phyloP scores from a whole-genome alignment of 2,113 vertebrate genomes.

The Zosterops lateralis region DNA sequence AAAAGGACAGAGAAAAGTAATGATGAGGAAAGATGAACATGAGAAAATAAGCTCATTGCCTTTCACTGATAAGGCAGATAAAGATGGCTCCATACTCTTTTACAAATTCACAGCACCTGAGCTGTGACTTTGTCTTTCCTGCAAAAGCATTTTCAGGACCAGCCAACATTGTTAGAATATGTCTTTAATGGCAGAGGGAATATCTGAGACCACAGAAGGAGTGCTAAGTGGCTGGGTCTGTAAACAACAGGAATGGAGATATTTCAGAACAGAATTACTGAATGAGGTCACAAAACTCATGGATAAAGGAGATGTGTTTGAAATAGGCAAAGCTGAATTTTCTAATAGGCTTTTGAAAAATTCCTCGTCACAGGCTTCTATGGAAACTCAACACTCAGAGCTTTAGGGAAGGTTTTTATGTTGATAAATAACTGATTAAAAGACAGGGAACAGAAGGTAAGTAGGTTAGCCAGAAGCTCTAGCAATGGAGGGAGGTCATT shows the following conservation, averaged over 20 bases:
- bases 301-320: not conserved
- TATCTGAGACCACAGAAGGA: not conserved
- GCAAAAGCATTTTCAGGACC: not conserved
- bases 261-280: slow-evolving; percentile 4
- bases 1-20: not conserved
- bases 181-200: not conserved
- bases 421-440: slow-evolving; percentile 54
- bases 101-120: not conserved
- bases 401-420: slow-evolving; percentile 39
- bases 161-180: not conserved
- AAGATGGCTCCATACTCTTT: not conserved
- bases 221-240: not conserved
- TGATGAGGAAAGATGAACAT: not conserved
- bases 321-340: slow-evolving; percentile 39
- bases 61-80: not conserved
- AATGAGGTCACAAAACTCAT: not conserved
- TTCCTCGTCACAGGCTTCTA: slow-evolving; percentile 19
- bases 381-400: slow-evolving; percentile 17
- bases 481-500: slow-evolving; percentile 28
- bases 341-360: slow-evolving; percentile 39
- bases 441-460: slow-evolving; percentile 48
- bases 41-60: not conserved
- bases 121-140: not conserved
- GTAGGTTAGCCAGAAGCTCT: slow-evolving; percentile 32
- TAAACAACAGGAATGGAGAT: not conserved